Evolutionary conservation across 2,797 vertebrate genomes (phyloP).

Genomic region (Lagorchestes hirsutus): DNA sequence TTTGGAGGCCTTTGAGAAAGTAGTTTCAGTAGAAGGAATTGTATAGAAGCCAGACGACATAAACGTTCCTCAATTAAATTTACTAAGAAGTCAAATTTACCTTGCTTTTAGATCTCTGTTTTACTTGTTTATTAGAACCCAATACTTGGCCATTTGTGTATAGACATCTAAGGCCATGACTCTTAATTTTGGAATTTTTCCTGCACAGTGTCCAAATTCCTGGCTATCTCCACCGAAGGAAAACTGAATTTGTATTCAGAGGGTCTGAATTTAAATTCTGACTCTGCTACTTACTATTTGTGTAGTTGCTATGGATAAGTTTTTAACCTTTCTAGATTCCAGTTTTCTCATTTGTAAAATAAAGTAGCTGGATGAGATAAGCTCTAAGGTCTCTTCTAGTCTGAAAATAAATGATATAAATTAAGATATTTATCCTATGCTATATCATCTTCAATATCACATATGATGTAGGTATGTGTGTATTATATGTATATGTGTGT

Average conservation of each 20-base stretch:
- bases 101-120: background rate
- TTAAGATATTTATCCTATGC: background rate
- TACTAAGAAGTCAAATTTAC: background rate
- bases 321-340: background rate
- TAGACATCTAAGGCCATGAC: background rate
- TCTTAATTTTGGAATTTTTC: background rate
- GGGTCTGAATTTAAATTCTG: background rate
- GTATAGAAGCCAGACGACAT: background rate
- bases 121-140: background rate
- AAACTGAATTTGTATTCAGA: background rate
- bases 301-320: background rate
- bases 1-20: background rate
- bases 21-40: background rate
- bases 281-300: background rate
- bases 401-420: background rate
- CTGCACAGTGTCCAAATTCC: background rate
- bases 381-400: background rate
- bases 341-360: background rate
- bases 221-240: background rate
- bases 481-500: background rate
- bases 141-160: background rate
- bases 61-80: background rate
- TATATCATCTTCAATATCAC: background rate
- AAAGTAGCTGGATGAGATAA: background rate
- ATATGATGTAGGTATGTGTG: background rate